These are phyloP conservation scores for Anagrus nilaparvatae DNA, from an alignment of 1,140 invertebrate species.

Conservation along the genomic window DNA sequence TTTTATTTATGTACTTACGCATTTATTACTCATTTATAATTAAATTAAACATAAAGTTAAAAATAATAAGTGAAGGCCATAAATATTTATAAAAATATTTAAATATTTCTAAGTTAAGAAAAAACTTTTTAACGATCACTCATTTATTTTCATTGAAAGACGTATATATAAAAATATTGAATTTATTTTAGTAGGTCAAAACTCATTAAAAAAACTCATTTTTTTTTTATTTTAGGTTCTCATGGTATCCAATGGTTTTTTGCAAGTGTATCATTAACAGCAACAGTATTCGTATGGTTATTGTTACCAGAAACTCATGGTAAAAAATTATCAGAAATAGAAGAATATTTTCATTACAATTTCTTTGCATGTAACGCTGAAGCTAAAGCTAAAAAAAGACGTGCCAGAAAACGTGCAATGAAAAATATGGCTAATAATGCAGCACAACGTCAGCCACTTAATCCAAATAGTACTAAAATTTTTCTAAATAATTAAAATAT, in stretches of 20 bases:
- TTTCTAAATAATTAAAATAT: slow-evolving; percentile 18
- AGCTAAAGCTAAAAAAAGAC: slow-evolving; percentile 20
- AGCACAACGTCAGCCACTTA: slow-evolving; percentile 19
- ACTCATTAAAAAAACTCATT: background rate
- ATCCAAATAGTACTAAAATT: too few species aligned
- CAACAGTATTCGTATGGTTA: slow-evolving; percentile 48
- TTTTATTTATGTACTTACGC: background rate
- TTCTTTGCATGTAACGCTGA: slow-evolving; percentile 28
- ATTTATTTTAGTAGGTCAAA: too few species aligned
- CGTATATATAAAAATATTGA: too few species aligned
- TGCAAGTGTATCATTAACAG: slow-evolving; percentile 48
- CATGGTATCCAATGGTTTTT: slow-evolving; percentile 61
- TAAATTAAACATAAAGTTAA: too few species aligned
- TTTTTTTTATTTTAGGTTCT: slow-evolving; percentile 26
- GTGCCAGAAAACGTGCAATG: slow-evolving; percentile 16
- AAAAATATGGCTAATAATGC: slow-evolving; percentile 18
- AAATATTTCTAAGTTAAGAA: too few species aligned
- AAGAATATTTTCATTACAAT: slow-evolving; percentile 47
- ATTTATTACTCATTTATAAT: too few species aligned
- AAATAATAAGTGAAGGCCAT: too few species aligned
- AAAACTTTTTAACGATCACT: too few species aligned
- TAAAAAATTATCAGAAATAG: slow-evolving; percentile 57
- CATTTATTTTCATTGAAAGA: too few species aligned
- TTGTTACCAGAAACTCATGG: slow-evolving; percentile 63
- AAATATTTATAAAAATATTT: too few species aligned